Conservation (phyloP, 2,888 invertebrate species). For the Sicus ferrugineus region DNA sequence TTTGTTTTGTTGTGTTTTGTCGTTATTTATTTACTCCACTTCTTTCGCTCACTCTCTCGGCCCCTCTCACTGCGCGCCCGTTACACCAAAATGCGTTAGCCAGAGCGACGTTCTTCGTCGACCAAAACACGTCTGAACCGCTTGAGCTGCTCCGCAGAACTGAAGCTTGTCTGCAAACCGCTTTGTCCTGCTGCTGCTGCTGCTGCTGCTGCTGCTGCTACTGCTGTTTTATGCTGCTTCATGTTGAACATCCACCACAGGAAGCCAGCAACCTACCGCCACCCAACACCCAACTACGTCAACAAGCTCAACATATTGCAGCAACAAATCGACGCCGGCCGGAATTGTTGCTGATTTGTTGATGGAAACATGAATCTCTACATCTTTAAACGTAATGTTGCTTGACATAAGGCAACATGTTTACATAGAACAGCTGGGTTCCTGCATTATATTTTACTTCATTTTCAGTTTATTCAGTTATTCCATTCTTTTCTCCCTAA, state of each 20-base stretch:
- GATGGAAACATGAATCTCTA: not conserved
- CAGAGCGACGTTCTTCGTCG: not conserved
- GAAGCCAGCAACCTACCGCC: no score
- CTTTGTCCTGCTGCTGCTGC: not conserved
- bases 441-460: not conserved
- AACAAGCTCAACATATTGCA: not conserved
- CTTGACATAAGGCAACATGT: not conserved
- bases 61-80: not conserved
- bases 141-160: conserved; percentile 26
- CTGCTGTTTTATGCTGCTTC: not conserved
- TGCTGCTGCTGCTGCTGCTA: not conserved
- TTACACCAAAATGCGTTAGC: not conserved
- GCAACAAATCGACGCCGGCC: not conserved
- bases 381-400: not conserved
- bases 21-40: not conserved
- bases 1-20: conserved; percentile 14
- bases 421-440: not conserved
- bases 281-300: no score
- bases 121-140: conserved; percentile 21
- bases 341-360: not conserved
- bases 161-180: conserved; percentile 16
- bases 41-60: not conserved
- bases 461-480: not conserved
- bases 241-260: not conserved
- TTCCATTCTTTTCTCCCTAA: no score